Percentiles rank a stretch among this genome's conserved stretches.
phyloP scores from a whole-genome alignment of 2,888 invertebrate genomes.

The Drosophila neoperkinsi region DNA sequence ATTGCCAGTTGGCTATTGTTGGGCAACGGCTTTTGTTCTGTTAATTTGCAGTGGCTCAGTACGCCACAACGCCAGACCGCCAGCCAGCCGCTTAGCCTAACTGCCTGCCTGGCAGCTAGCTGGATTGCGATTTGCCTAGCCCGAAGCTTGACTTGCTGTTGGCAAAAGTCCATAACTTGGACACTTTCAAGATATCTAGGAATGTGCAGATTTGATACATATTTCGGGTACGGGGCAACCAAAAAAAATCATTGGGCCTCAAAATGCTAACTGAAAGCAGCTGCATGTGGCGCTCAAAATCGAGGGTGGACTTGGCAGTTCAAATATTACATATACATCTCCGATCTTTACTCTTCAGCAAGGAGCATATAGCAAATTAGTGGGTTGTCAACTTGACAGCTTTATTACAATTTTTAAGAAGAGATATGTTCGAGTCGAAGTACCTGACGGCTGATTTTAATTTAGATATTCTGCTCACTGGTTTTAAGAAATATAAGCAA shows the following conservation, averaged over 20 bases:
- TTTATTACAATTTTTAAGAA: not conserved
- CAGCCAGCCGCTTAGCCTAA: not conserved
- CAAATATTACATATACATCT: not conserved
- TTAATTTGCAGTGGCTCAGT: constrained; percentile 61
- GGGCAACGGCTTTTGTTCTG: constrained; percentile 70
- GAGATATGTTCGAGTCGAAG: not conserved
- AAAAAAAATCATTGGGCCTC: not conserved
- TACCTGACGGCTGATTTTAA: not conserved
- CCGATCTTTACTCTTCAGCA: not conserved
- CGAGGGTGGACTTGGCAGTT: constrained; percentile 15
- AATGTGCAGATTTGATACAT: constrained; percentile 37
- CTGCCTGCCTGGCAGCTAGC: constrained; percentile 6
- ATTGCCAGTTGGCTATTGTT: constrained; percentile 58
- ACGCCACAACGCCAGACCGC: not conserved
- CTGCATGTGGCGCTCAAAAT: constrained; percentile 23
- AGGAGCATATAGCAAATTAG: not conserved
- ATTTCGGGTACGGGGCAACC: not conserved
- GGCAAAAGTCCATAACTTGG: constrained; percentile 51
- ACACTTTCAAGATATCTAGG: constrained; percentile 62
- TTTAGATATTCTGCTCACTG: not conserved
- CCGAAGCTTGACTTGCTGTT: constrained; percentile 51
- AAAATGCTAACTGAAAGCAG: constrained; percentile 14
- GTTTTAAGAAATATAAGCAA: not conserved
- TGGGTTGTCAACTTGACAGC: not conserved
- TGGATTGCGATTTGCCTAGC: constrained; percentile 53